Conservation (phyloP, 2,888 invertebrate species). For the Calameuta filiformis region DNA sequence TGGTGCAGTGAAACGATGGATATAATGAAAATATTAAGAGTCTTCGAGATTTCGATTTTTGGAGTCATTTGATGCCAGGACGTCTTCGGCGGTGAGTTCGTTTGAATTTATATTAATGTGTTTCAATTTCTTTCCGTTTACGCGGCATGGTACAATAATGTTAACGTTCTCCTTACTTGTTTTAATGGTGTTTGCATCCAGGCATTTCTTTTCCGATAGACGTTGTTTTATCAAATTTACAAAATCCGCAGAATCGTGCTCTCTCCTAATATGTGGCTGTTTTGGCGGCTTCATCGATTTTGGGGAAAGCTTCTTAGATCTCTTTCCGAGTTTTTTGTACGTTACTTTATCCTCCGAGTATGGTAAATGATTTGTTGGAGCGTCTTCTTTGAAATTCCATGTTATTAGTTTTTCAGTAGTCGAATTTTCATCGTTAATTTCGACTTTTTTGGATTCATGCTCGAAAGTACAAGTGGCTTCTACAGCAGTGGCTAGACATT, state of each 20-base stretch:
- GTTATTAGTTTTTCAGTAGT: neutral
- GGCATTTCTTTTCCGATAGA: conserved; percentile 30
- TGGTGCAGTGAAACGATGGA: neutral
- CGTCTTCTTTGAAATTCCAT: neutral
- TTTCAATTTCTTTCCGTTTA: neutral
- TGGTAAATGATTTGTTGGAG: neutral
- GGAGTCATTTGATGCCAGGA: neutral
- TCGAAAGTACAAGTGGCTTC: neutral
- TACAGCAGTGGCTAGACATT: neutral
- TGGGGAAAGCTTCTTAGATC: neutral
- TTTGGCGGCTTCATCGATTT: neutral
- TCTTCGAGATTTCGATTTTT: neutral
- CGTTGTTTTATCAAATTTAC: conserved; percentile 34
- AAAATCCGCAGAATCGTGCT: conserved; percentile 24
- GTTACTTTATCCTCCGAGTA: neutral
- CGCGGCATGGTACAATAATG: neutral
- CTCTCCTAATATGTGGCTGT: neutral
- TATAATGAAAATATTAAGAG: neutral
- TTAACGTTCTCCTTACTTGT: neutral
- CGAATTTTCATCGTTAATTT: neutral
- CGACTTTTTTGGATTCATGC: neutral
- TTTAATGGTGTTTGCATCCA: neutral
- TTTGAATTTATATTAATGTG: neutral
- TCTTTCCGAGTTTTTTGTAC: neutral
- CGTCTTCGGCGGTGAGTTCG: neutral